Evolutionary conservation across 2,888 invertebrate species (phyloP), one percentile per base, ranked within the genome.

Genomic region (Cryptocheilus praepositus): DNA sequence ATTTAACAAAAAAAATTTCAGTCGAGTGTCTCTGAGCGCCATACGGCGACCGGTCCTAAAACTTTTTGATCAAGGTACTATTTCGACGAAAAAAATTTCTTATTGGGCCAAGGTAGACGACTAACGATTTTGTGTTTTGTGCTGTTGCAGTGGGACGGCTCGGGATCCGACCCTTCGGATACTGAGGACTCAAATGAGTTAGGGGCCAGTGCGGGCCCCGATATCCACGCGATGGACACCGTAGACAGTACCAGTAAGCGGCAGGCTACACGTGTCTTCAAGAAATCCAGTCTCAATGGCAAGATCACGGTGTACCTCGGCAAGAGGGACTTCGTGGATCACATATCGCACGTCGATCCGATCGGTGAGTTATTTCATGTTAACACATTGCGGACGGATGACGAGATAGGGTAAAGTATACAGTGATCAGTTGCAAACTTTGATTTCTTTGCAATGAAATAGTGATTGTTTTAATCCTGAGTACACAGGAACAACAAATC

Each of bases 291-390:
- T 73, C 81, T 84, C 52, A 86, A 88, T 79, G 86, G 87, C 36
- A 86, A 83, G 92, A 95, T 96, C 84, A 96, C 96, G 75, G 96
- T 97, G 60, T 97, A 97, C 89, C 91, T 97, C 88, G 96, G 96
- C 65, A 96, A 96, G 90, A 92, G 97, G 84, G 97, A 97, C 89
- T 97, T 96, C 89, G 96, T 97, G 76, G 96, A 97, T 90, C 96
- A 97, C 90, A 95, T 96, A 87, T 93, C 95, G 79, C 94, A 96
- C 89, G 96, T 96, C 75, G 97, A 97, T 91, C 96, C 96, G 72
- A 96, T 97, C 86, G 95, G 95, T 95, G 89, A 91, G 64, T 64
- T 16, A 21, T 7, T 8, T 43, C 52, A 5, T 19, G 4, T 45
- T n/a, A n/a, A n/a, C n/a, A n/a, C n/a, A n/a, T n/a, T n/a, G n/a